Evolutionary conservation across 2,113 vertebrate species (phyloP).

Genomic region (Perognathus longimembris): DNA sequence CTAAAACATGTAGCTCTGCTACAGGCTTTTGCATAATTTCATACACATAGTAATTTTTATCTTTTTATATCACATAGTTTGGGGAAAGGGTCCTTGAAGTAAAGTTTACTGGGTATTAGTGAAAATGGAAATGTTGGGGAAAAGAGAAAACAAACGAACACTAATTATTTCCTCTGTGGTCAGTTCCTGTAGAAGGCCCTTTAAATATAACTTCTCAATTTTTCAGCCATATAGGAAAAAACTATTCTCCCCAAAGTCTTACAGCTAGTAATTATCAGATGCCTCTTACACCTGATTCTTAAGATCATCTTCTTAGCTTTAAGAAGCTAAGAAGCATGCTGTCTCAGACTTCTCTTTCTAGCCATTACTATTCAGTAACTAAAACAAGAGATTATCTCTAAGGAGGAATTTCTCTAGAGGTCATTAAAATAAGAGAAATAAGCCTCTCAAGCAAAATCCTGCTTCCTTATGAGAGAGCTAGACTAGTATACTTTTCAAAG

Average conservation of each 20-base stretch:
- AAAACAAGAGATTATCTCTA: slow-evolving; percentile 45
- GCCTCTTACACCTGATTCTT: background rate
- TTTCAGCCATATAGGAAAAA: slow-evolving; percentile 27
- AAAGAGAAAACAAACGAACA: slow-evolving; percentile 11
- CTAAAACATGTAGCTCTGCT: slow-evolving; percentile 48
- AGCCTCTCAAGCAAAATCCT: slow-evolving; percentile 21
- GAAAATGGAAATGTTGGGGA: slow-evolving; percentile 17
- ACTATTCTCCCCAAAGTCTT: slow-evolving; percentile 23
- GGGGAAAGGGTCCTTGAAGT: slow-evolving; percentile 47
- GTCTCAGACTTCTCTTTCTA: slow-evolving; percentile 48
- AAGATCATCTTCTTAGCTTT: slow-evolving; percentile 58
- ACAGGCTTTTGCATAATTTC: slow-evolving; percentile 58
- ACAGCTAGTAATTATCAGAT: slow-evolving; percentile 51
- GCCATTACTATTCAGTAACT: slow-evolving; percentile 40
- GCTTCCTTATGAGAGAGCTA: slow-evolving; percentile 36
- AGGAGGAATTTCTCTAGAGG: slow-evolving; percentile 47
- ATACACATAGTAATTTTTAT: slow-evolving; percentile 56
- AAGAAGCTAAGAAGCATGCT: slow-evolving; percentile 39
- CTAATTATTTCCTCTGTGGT: slow-evolving; percentile 48
- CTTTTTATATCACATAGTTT: slow-evolving; percentile 7
- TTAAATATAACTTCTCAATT: slow-evolving; percentile 62
- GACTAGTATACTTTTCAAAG: background rate
- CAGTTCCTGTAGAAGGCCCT: background rate
- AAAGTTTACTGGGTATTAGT: slow-evolving; percentile 39
- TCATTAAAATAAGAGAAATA: slow-evolving; percentile 52